Evolutionary conservation across 2,888 invertebrate species (phyloP).

Genomic region (Drosophila atroscutellata): DNA sequence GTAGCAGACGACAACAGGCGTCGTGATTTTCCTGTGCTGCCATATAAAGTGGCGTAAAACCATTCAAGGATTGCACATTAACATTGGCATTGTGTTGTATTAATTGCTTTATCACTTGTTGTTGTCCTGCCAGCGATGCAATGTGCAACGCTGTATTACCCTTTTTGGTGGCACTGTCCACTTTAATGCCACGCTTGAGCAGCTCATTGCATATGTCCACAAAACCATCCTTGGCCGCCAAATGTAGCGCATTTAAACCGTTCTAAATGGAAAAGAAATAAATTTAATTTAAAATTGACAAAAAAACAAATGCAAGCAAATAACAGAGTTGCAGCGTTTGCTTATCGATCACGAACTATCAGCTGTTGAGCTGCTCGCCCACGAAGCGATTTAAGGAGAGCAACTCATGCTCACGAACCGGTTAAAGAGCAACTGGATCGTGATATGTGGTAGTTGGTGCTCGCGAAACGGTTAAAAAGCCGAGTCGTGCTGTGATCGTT

Average conservation of each 20-base stretch:
- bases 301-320: background rate
- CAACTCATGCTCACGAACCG: background rate
- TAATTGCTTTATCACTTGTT: constrained; percentile 95
- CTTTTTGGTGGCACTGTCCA: constrained; percentile 98
- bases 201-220: constrained; percentile 96
- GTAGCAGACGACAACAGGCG: constrained; percentile 94
- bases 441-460: background rate
- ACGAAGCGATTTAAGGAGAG: background rate
- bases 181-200: constrained; percentile 94
- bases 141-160: constrained; percentile 98
- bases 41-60: constrained; percentile 99
- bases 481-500: background rate
- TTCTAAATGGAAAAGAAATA: constrained; percentile 88
- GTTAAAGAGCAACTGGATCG: background rate
- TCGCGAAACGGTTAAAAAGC: background rate
- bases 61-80: constrained; percentile 98
- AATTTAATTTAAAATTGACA: background rate
- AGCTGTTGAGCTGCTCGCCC: background rate
- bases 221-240: constrained; percentile 99
- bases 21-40: constrained; percentile 99
- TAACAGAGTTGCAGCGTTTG: background rate
- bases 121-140: constrained; percentile 98
- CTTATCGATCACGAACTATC: background rate
- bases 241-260: constrained; percentile 97
- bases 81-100: constrained; percentile 96